Evolutionary conservation across 2,113 vertebrate genomes (phyloP).

Genomic region (Odontesthes bonariensis): DNA sequence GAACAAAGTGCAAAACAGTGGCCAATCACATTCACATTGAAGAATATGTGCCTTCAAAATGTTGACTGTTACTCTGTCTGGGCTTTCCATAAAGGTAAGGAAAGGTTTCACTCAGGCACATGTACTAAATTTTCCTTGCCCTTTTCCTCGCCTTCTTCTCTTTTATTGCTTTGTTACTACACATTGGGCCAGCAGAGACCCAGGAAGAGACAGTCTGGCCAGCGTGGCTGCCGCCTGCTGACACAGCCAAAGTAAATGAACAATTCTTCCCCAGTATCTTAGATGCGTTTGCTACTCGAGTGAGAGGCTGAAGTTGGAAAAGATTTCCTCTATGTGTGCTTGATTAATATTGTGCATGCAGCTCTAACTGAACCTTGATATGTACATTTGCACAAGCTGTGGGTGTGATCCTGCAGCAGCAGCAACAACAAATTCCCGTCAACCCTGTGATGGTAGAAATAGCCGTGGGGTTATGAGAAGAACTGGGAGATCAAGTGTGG

Average conservation of each 20-base stretch:
- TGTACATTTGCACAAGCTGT: conserved; percentile 13
- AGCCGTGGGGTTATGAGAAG: conserved; percentile 49
- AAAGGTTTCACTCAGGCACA: too few species aligned
- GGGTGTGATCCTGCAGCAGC: conserved; percentile 38
- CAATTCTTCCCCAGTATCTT: conserved; percentile 50
- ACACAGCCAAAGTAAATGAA: conserved; percentile 72
- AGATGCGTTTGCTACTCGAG: conserved; percentile 55
- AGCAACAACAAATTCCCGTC: conserved; percentile 45
- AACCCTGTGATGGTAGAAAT: conserved; percentile 64
- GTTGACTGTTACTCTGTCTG: too few species aligned
- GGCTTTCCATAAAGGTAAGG: too few species aligned
- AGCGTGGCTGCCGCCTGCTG: conserved; percentile 50
- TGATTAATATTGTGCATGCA: conserved; percentile 8
- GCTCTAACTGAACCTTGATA: conserved; percentile 8
- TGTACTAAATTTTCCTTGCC: background rate
- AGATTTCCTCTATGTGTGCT: conserved; percentile 47
- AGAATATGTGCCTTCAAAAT: too few species aligned
- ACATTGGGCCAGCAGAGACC: conserved; percentile 46
- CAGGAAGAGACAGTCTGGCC: conserved; percentile 54
- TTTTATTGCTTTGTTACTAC: conserved; percentile 26
- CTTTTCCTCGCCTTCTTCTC: background rate
- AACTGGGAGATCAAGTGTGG: conserved; percentile 48
- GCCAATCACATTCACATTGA: too few species aligned
- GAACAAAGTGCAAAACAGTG: background rate
- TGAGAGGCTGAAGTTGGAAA: conserved; percentile 37